Percentiles rank a stretch among this genome's conserved stretches.
Evolutionary conservation across 2,888 invertebrate genomes (phyloP).

Genomic region (Dilophus febrilis): DNA sequence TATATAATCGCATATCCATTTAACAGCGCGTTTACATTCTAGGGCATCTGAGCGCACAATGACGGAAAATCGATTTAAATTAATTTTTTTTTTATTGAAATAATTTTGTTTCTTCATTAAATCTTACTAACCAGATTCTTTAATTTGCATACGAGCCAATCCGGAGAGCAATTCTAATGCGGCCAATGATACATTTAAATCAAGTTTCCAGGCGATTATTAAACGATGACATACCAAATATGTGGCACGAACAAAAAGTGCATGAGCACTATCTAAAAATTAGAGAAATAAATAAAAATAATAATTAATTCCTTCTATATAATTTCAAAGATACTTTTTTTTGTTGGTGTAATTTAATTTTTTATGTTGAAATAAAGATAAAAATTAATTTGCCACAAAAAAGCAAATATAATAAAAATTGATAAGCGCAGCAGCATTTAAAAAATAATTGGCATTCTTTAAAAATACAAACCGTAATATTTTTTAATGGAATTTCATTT

Average conservation of each 20-base stretch:
- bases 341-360: too few relatives aligned
- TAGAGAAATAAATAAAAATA: constrained; percentile 14
- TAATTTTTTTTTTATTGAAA: constrained; percentile 3
- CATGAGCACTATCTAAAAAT: constrained; percentile 68
- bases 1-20: constrained; percentile 97
- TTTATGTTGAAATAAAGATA: constrained; percentile 1
- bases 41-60: constrained; percentile 46
- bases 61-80: constrained; percentile 9
- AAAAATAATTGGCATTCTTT: neutral
- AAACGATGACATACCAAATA: constrained; percentile 88
- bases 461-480: neutral
- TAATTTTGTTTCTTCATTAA: too few relatives aligned
- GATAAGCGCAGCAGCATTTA: neutral
- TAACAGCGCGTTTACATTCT: constrained; percentile 83
- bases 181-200: constrained; percentile 82
- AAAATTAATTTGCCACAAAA: neutral
- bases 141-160: constrained; percentile 74
- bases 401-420: neutral
- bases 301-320: constrained; percentile 1
- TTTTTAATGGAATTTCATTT: neutral
- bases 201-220: constrained; percentile 91
- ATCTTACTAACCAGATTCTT: constrained; percentile 53
- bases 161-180: constrained; percentile 84
- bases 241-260: constrained; percentile 79
- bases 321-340: too few relatives aligned